A percentile compares a stretch with the other conserved stretches of the same genome.
Conservation (phyloP, 2,888 invertebrate genomes). For the Sarcophaga rosellei region DNA sequence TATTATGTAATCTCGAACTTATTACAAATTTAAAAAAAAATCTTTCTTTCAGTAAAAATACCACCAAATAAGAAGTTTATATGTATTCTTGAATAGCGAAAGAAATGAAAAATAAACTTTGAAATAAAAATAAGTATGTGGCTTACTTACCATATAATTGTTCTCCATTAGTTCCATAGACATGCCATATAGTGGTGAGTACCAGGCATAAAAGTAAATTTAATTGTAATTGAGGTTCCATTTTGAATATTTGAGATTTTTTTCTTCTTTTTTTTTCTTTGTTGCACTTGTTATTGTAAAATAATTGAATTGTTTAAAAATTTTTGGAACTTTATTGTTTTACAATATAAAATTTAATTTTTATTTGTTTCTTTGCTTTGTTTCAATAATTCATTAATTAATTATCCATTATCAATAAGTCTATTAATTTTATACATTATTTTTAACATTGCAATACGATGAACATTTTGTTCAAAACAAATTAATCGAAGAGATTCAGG, state of each 20-base stretch:
- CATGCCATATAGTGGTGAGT: constrained; percentile 42
- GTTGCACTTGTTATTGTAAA: constrained; percentile 6
- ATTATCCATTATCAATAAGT: constrained; percentile 76
- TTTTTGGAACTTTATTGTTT: constrained; percentile 16
- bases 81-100: too few species aligned
- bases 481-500: too few species aligned
- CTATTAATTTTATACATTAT: constrained; percentile 73
- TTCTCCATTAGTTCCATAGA: constrained; percentile 49
- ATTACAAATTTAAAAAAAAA: too few species aligned
- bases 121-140: too few species aligned
- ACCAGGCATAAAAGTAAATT: constrained; percentile 58
- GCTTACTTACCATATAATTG: constrained; percentile 57
- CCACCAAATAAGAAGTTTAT: too few species aligned
- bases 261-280: constrained; percentile 1
- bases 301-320: constrained; percentile 8
- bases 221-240: constrained; percentile 56
- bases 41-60: too few species aligned
- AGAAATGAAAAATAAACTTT: too few species aligned
- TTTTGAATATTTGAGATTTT: constrained; percentile 32
- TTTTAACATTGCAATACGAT: constrained; percentile 73
- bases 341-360: constrained; percentile 19
- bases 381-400: neutral
- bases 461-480: constrained; percentile 64
- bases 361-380: neutral
- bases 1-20: too few species aligned